Percentiles rank a stretch among this genome's conserved stretches.
These are phyloP conservation scores for Acanthacorydalis orientalis DNA, from an alignment of 2,888 invertebrate genomes.

Conservation along the genomic window DNA sequence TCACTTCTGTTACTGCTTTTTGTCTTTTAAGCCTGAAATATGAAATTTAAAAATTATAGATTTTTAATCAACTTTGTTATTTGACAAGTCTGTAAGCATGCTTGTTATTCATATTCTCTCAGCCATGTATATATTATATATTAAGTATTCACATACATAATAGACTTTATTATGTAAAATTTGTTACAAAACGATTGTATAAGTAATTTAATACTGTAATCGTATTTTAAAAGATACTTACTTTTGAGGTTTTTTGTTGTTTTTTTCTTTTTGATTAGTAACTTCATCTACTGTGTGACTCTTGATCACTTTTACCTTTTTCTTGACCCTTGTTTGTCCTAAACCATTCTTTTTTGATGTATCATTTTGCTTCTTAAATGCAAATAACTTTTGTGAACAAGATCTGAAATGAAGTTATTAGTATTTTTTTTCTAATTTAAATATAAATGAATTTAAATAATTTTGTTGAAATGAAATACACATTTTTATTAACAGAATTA, in stretches of 20 bases:
- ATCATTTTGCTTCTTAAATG: constrained; percentile 15
- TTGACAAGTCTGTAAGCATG: too few relatives aligned
- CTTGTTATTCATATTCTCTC: too few relatives aligned
- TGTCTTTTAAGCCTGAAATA: background rate
- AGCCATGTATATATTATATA: too few relatives aligned
- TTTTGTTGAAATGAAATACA: too few relatives aligned
- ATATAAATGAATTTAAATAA: too few relatives aligned
- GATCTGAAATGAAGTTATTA: constrained; percentile 27
- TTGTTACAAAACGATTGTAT: too few relatives aligned
- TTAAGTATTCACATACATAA: too few relatives aligned
- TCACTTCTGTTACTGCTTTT: background rate
- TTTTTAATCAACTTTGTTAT: too few relatives aligned
- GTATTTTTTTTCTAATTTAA: too few relatives aligned
- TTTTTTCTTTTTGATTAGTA: constrained; percentile 13
- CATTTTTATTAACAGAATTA: constrained; percentile 19
- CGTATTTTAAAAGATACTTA: background rate
- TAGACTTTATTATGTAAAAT: too few relatives aligned
- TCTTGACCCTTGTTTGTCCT: constrained; percentile 14
- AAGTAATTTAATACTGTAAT: too few relatives aligned
- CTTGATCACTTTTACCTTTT: constrained; percentile 12
- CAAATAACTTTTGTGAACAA: constrained; percentile 43
- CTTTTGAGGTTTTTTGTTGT: constrained; percentile 15
- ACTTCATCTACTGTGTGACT: constrained; percentile 13
- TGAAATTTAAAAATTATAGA: too few relatives aligned
- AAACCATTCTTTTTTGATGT: constrained; percentile 13